Evolutionary conservation across 2,113 vertebrate genomes (phyloP), one percentile per base, ranked within the genome.

Genomic region (Scatophagus argus): DNA sequence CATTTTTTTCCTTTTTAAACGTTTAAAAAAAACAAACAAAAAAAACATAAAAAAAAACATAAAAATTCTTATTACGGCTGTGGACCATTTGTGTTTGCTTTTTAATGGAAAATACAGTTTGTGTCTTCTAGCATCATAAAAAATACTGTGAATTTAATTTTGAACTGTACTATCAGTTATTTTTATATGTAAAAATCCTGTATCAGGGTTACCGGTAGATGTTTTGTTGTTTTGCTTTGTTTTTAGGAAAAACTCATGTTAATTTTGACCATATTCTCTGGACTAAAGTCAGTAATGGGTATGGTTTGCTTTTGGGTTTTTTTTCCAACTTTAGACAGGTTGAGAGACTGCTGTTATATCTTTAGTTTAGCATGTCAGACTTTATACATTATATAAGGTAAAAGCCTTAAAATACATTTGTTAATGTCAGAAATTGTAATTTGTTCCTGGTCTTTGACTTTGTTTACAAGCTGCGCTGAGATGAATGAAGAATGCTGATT

Each of bases 351-450:
- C 89, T 92, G 88, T 92, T 89, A 83, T 89, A 88, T 79, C 74
- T 94, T 95, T 94, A 93, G 96, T 96, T 97, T 94, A 96, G 97
- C 98, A 98, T 99, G 97, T 97, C 82, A 95, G 95, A 95, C 96
- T 97, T 97, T 97, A 94, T 97, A 97, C 95, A 96, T 89, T 94
- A 92, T 94, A 92, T 85, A 89, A 91, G 89, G 93, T 93, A 89
- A 93, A 94, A 71, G 83, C 92, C 94, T 94, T 95, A 93, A 95
- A 94, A 93, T 92, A 91, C 91, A 93, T 87, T 93, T 93, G 91
- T 91, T 93, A 87, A 89, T 88, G 85, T 91, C 85, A 86, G 77
- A 91, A 93, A 93, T 93, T 92, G 91, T 92, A 93, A 87, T 55
- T 80, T 80, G 62, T 89, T 88, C 74, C 87, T 63, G 86, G 83